phyloP scores from a whole-genome alignment of 1,140 invertebrate species.

The Hyposmocoma kahamanoa region DNA sequence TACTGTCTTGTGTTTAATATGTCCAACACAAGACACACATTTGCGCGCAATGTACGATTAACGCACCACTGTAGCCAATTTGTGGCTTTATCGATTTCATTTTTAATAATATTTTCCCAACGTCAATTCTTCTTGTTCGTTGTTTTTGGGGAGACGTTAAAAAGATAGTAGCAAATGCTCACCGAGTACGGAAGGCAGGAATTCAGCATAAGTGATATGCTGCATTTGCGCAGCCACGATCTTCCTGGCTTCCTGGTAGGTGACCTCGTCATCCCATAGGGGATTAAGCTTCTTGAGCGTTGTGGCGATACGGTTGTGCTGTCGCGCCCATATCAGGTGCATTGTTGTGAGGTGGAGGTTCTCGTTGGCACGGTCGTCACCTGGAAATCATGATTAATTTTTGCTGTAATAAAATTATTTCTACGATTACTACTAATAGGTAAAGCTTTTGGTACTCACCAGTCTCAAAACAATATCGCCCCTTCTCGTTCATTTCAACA shows the following conservation, averaged over 20 bases:
- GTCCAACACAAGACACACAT: too few relatives aligned
- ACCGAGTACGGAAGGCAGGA: conserved; percentile 87
- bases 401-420: too few relatives aligned
- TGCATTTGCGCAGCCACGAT: conserved; percentile 90
- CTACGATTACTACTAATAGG: too few relatives aligned
- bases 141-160: too few relatives aligned
- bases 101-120: too few relatives aligned
- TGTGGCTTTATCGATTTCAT: too few relatives aligned
- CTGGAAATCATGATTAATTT: too few relatives aligned
- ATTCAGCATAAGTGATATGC: conserved; percentile 92
- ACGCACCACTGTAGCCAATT: too few relatives aligned
- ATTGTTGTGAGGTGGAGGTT: conserved; percentile 89
- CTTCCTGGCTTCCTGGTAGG: conserved; percentile 86
- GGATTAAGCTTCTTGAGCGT: conserved; percentile 81
- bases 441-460: conserved; percentile 48
- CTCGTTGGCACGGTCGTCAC: conserved; percentile 86
- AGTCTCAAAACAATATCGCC: conserved; percentile 85
- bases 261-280: conserved; percentile 85
- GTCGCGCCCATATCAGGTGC: conserved; percentile 85
- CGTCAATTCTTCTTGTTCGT: too few relatives aligned
- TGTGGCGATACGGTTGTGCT: conserved; percentile 87
- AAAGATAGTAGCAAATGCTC: too few relatives aligned
- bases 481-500: conserved; percentile 76
- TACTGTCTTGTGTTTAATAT: too few relatives aligned
- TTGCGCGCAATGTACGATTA: too few relatives aligned